These are phyloP conservation scores for Rhadina sibilatrix DNA, from an alignment of 2,113 vertebrate genomes.

Conservation along the genomic window DNA sequence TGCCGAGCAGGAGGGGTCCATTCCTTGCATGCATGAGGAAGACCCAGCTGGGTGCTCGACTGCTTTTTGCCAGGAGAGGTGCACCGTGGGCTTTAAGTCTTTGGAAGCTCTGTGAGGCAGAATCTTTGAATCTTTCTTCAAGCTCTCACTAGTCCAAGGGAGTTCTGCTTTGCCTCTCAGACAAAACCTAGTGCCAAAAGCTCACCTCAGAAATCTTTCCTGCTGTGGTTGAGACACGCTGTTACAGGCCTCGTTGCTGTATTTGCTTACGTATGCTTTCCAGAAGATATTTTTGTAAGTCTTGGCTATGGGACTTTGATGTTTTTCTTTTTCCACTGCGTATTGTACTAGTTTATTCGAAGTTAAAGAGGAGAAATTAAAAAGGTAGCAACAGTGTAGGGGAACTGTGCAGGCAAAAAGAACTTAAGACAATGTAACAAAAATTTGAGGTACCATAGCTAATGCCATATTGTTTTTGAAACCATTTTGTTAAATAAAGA, in stretches of 20 bases:
- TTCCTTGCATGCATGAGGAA: fast-evolving
- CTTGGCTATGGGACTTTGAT: neutral
- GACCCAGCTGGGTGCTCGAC: neutral
- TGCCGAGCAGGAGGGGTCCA: fast-evolving
- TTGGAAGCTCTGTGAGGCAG: neutral
- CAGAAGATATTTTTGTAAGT: neutral
- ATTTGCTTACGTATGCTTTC: neutral
- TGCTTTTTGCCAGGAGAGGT: neutral
- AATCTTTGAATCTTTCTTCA: neutral
- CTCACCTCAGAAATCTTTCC: neutral
- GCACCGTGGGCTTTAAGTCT: neutral
- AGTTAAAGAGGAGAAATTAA: neutral
- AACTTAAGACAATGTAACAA: neutral
- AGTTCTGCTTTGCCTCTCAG: neutral
- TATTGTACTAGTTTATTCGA: neutral
- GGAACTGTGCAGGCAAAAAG: neutral
- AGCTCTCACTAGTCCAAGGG: neutral
- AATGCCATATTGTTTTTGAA: neutral
- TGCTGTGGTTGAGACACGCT: neutral
- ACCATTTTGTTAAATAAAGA: neutral
- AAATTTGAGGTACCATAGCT: neutral
- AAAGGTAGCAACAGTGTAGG: neutral
- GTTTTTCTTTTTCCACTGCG: neutral
- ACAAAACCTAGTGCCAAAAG: neutral
- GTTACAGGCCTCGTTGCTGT: neutral